A percentile compares a stretch with the other conserved stretches of the same genome.
Evolutionary conservation across 2,797 vertebrate species (phyloP).

Genomic region (Argyrosomus regius): DNA sequence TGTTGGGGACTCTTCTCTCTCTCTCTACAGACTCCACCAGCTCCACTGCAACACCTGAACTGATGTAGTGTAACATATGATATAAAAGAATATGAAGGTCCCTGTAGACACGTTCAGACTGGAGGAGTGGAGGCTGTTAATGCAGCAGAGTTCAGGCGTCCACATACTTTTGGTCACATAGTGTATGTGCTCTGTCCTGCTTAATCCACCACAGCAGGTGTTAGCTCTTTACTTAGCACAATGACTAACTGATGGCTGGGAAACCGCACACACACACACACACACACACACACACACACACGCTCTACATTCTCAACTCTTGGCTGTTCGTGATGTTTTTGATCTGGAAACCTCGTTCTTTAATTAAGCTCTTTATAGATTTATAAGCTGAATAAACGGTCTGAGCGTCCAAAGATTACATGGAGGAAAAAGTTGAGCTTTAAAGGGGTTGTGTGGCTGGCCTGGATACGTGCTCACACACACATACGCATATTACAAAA

Average conservation of each 20-base stretch:
- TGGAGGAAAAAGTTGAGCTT: not conserved
- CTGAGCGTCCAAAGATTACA: not conserved
- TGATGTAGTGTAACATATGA: not conserved
- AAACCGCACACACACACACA: not conserved
- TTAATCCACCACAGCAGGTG: conserved; percentile 55
- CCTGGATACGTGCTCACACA: no score
- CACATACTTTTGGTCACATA: not conserved
- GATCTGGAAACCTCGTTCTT: conserved; percentile 23
- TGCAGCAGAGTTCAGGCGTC: not conserved
- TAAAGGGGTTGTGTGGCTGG: no score
- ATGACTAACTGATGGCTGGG: not conserved
- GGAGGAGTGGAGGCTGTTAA: not conserved
- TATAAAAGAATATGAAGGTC: not conserved
- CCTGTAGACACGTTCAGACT: no score
- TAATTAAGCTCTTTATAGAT: conserved; percentile 17
- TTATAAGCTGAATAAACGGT: conserved; percentile 3
- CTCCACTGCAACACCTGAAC: no score
- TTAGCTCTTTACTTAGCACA: conserved; percentile 51
- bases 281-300: conserved; percentile 9
- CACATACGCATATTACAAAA: no score
- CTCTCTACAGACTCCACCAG: no score
- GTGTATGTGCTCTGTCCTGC: not conserved
- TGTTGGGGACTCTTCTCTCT: no score
- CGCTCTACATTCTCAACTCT: not conserved
- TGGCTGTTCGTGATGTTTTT: conserved; percentile 2